Evolutionary conservation across 2,113 vertebrate genomes (phyloP).

Genomic region (Ramphastos sulfuratus): DNA sequence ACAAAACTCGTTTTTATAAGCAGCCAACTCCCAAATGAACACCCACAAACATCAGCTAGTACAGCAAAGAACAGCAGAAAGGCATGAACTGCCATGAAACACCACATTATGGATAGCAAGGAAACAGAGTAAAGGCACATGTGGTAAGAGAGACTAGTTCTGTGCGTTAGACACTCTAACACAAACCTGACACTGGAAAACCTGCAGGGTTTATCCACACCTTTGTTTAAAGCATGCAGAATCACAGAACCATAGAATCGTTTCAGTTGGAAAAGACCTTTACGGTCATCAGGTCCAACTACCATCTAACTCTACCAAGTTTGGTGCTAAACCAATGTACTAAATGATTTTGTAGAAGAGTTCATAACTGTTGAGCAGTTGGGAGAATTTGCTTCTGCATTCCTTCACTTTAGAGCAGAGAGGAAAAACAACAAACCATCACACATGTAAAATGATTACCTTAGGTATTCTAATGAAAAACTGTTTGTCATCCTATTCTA

Average conservation of each 20-base stretch:
- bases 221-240: neutral
- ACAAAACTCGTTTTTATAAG: constrained; percentile 33
- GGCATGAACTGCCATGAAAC: neutral
- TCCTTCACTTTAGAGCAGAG: neutral
- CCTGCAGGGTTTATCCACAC: neutral
- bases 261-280: too few relatives aligned
- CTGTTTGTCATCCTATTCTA: neutral
- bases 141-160: neutral
- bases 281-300: too few relatives aligned
- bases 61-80: neutral
- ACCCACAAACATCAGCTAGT: constrained; percentile 1
- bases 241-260: too few relatives aligned
- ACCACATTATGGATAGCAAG: neutral
- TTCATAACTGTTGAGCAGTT: neutral
- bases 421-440: neutral
- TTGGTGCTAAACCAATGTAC: neutral
- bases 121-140: neutral
- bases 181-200: neutral
- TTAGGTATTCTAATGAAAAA: neutral
- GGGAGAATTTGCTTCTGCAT: neutral
- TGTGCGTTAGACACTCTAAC: neutral
- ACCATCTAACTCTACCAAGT: too few relatives aligned
- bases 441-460: neutral
- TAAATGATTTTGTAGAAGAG: neutral
- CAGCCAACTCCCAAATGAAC: neutral